A percentile compares a stretch with the other conserved stretches of the same genome.
These are phyloP conservation scores for Phorcus lineatus DNA, from an alignment of 2,888 invertebrate species.

Conservation along the genomic window DNA sequence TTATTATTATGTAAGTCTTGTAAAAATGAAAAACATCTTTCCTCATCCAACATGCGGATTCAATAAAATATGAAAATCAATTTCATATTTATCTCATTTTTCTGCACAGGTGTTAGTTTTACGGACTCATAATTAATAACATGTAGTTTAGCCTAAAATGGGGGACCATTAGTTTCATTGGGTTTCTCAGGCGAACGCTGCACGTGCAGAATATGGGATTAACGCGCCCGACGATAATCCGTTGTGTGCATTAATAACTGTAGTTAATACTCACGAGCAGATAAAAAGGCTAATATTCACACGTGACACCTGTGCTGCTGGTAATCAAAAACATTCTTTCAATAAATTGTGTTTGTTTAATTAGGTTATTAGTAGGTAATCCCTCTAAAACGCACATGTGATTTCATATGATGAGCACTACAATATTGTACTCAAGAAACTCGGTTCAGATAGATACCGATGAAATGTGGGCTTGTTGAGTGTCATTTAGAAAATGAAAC, in stretches of 20 bases:
- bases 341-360: constrained; percentile 7
- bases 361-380: constrained; percentile 11
- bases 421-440: too few relatives aligned
- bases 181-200: not conserved
- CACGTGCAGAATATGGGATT: not conserved
- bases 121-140: not conserved
- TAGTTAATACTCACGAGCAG: not conserved
- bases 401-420: not conserved
- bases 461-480: too few relatives aligned
- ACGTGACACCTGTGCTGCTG: not conserved
- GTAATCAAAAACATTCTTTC: not conserved
- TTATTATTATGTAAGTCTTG: too few relatives aligned
- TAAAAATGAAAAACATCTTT: not conserved
- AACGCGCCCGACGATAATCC: not conserved
- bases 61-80: constrained; percentile 1
- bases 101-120: constrained; percentile 1
- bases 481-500: too few relatives aligned
- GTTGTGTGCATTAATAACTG: not conserved
- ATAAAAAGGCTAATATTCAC: not conserved
- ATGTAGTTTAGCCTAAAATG: not conserved
- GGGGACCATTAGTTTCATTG: too few relatives aligned
- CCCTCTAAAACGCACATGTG: not conserved
- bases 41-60: not conserved
- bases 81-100: not conserved
- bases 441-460: too few relatives aligned